Conservation (phyloP, 2,113 vertebrate species). For the Halcyon senegalensis region DNA sequence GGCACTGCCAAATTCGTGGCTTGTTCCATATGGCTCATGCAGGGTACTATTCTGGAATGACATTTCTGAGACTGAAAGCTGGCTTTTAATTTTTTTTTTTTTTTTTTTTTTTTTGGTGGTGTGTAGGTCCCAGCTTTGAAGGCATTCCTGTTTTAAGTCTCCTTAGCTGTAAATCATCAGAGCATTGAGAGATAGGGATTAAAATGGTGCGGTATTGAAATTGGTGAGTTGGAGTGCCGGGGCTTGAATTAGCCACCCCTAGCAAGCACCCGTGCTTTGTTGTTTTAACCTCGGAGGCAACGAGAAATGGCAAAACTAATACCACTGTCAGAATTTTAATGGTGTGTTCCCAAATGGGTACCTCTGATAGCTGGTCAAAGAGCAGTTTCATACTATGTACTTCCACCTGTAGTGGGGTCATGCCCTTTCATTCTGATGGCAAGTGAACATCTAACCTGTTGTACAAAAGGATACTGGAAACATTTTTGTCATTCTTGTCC, state of each 20-base stretch:
- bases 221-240: neutral
- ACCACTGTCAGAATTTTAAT: neutral
- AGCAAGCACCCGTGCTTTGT: neutral
- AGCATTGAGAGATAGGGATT: neutral
- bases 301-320: neutral
- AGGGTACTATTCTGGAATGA: conserved; percentile 21
- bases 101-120: neutral
- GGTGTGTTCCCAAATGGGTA: neutral
- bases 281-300: neutral
- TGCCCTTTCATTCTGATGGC: neutral
- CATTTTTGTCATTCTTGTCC: neutral
- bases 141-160: neutral
- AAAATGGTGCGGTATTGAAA: neutral
- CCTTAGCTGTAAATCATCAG: neutral
- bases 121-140: neutral
- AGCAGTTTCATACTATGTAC: neutral
- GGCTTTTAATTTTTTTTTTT: neutral
- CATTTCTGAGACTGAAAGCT: neutral
- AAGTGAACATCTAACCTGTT: neutral
- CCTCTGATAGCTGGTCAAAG: neutral
- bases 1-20: conserved; percentile 16
- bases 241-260: neutral
- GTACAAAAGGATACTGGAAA: neutral
- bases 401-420: neutral
- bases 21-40: conserved; percentile 1